A percentile compares a stretch with the other conserved stretches of the same genome.
These are phyloP conservation scores for Lepidocyrtinus sp. DNA, from an alignment of 2,888 invertebrate genomes.

Conservation along the genomic window DNA sequence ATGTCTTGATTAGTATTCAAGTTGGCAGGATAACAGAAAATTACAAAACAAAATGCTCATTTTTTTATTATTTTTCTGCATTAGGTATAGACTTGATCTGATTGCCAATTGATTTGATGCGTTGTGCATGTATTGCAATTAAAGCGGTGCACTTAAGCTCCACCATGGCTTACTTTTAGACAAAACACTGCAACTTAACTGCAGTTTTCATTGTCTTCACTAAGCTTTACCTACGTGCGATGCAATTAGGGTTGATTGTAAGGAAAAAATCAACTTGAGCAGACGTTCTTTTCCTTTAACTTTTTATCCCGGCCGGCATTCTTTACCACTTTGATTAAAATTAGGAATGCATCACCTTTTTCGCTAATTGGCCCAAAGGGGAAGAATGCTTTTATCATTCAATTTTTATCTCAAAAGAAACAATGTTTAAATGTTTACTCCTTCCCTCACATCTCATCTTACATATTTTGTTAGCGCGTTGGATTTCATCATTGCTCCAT, in stretches of 20 bases:
- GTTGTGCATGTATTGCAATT: background rate
- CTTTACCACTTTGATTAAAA: constrained; percentile 5
- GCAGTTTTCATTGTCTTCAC: constrained; percentile 3
- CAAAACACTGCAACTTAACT: constrained; percentile 1
- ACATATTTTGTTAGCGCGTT: background rate
- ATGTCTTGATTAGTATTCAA: constrained; percentile 1
- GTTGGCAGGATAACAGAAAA: background rate
- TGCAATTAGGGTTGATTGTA: constrained; percentile 1
- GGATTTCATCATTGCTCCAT: background rate
- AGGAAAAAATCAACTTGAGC: constrained; percentile 1
- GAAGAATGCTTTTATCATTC: background rate
- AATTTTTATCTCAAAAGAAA: constrained; percentile 1
- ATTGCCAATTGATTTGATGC: background rate
- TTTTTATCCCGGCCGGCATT: background rate
- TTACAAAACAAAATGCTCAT: background rate
- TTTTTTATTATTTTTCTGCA: background rate
- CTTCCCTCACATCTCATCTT: background rate
- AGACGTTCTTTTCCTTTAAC: background rate
- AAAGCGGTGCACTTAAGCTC: background rate
- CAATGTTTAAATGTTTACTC: background rate
- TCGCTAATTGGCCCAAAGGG: background rate
- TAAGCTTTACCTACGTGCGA: background rate
- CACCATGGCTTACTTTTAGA: too few species aligned
- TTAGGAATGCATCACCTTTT: constrained; percentile 9
- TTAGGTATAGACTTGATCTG: background rate